Evolutionary conservation across 2,797 vertebrate genomes (phyloP), one percentile per base, ranked within the genome.

Genomic region (Lophotriccus pileatus): DNA sequence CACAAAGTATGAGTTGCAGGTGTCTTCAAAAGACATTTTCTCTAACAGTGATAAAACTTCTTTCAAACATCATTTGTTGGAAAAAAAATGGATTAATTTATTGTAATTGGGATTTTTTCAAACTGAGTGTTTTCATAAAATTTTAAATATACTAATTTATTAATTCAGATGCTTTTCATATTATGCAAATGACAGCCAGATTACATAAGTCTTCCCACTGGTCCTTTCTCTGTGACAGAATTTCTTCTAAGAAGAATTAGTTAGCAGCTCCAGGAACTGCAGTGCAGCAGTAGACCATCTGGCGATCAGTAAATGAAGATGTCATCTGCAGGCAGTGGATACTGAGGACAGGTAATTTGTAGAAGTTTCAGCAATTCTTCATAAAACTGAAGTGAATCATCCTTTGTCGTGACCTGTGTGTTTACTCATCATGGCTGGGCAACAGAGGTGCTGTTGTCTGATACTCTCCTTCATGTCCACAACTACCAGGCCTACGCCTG

Each of bases 131-230:
- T 91, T 93, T 87, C 36, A 64, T 66, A 18, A 39, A 39, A 12
- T 75, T 94, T 93, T 58, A 92, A 94, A 84, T 75, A 84, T 17
- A 75, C 15, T 66, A 41, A 59, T 93, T 96, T 89, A 34, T 79
- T 91, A 79, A 79, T 78, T 88, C 49, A 74, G 56, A 70, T 84
- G 59, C n/a, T 90, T 94, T 91, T 70, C 8, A 1, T 63, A 66
- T 72, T 87, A 87, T 90, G 52, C 27, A 78, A 87, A 90, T 94
- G 46, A 72, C 39, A 49, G 46, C 34, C 39, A 63, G 34, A 76
- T 78, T 66, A 52, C 0, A 0, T 41, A 59, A 77, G 7, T 76
- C 52, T 74, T 81, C 72, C 67, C 43, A 56, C 28, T 49, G 22
- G 19, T 88, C 41, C 30, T 43, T 76, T 74, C 62, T 52, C 55